Conservation (phyloP, 2,888 invertebrate species). For the Parascotia fuliginaria region DNA sequence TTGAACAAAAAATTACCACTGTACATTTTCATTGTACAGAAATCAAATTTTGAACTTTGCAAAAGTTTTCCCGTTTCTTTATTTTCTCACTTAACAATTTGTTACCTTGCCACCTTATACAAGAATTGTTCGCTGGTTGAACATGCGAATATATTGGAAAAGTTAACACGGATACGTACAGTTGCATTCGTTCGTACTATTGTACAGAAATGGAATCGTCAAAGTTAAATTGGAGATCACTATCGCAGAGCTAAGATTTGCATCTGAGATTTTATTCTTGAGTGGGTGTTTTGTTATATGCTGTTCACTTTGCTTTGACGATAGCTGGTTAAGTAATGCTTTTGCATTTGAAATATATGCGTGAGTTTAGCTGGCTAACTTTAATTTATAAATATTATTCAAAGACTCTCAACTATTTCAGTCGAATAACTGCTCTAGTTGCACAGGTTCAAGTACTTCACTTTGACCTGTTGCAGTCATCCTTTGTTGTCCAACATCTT, state of each 20-base stretch:
- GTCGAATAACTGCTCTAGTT: too few relatives aligned
- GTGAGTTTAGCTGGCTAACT: too few relatives aligned
- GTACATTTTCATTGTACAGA: constrained; percentile 25
- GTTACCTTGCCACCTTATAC: constrained; percentile 40
- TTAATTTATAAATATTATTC: too few relatives aligned
- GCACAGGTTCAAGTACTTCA: too few relatives aligned
- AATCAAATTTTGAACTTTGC: constrained; percentile 42
- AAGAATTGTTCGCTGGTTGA: constrained; percentile 38
- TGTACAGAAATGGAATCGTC: constrained; percentile 53
- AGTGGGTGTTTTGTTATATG: constrained; percentile 14
- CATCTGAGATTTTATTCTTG: constrained; percentile 44
- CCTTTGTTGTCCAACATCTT: too few relatives aligned
- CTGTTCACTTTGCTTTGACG: neutral
- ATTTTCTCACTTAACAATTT: constrained; percentile 40
- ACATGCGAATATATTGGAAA: constrained; percentile 62
- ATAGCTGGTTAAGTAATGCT: neutral
- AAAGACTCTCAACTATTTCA: too few relatives aligned
- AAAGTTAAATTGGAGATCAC: constrained; percentile 74
- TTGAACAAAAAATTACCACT: neutral
- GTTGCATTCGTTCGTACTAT: constrained; percentile 45
- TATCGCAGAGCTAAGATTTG: constrained; percentile 51
- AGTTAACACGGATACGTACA: constrained; percentile 49
- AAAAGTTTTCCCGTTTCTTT: constrained; percentile 28
- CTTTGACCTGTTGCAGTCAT: too few relatives aligned
- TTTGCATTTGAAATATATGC: too few relatives aligned